Evolutionary conservation across 2,113 vertebrate species (phyloP), one percentile per base, ranked within the genome.

Genomic region (Pelecanoides urinatrix): DNA sequence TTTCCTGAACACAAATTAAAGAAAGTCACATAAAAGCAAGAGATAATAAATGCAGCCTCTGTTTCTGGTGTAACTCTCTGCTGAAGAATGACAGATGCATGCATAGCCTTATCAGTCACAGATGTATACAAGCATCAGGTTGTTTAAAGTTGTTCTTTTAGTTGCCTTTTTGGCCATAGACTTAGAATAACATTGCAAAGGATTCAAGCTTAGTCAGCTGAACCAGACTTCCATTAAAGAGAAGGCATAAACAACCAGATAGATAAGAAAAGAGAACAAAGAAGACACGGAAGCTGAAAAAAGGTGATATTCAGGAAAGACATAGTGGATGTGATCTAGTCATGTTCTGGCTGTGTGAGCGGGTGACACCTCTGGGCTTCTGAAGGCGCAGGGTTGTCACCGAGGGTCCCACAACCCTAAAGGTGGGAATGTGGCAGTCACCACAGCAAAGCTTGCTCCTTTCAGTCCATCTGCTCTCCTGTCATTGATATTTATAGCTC

Each of bases 131-230:
- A 86, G 30, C 58, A 88, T 70, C 75, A 88, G n/a, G 17, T 66
- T 86, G 55, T 90, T 94, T 90, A 58, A 88, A 93, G n/a, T 73
- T 88, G 83, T 78, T 63, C 61, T 86, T 92, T 74, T 7, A 47
- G 50, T 34, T 92, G 90, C 22, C 53, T 92, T 94, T 96, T 86
- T 79, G 58, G 74, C 38, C 40, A 53, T 30, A 65, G 77, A 50
- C 73, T 92, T 78, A 85, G 56, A 89, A 91, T 67, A 92, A 92
- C 85, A 93, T n/a, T 68, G 71, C 85, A 94, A 66, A 93, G 32
- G 17, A 88, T 73, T 91, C 59, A 68, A n/a, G 71, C 47, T 92
- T 80, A 86, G 45, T 50, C 74, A 94, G 68, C 75, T 77, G 65
- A 88, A 70, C 42, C 42, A 90, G 50, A 47, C 34, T 90, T 75